phyloP scores from a whole-genome alignment of 1,140 invertebrate species.

The Apis dorsata region DNA sequence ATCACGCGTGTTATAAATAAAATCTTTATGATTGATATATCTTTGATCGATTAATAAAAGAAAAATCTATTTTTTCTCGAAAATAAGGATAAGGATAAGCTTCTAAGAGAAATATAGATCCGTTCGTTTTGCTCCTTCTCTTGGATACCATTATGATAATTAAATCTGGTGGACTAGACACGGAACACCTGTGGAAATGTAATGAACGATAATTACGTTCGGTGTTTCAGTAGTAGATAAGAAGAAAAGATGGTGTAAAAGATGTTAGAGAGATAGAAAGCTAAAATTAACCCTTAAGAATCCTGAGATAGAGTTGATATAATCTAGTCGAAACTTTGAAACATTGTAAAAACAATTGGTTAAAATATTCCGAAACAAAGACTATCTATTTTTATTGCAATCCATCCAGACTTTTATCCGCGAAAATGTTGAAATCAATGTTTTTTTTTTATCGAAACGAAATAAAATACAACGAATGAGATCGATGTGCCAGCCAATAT shows the following conservation, averaged over 20 bases:
- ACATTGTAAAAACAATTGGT: neutral
- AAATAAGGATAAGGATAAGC: neutral
- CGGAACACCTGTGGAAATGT: neutral
- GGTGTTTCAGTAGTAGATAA: neutral
- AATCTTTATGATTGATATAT: too few species aligned
- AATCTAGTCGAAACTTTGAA: neutral
- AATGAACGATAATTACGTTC: neutral
- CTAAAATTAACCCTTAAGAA: neutral
- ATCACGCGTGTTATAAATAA: too few species aligned
- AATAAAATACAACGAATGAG: too few species aligned
- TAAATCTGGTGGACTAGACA: slow-evolving; percentile 1
- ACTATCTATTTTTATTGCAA: too few species aligned
- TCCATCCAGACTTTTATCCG: too few species aligned
- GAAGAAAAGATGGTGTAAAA: neutral
- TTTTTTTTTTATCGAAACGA: too few species aligned
- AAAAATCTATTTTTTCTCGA: neutral
- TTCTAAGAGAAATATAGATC: too few species aligned
- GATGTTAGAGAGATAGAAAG: neutral
- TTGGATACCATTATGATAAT: slow-evolving; percentile 6
- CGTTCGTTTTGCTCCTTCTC: neutral
- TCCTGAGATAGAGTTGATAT: neutral
- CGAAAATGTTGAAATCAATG: too few species aligned
- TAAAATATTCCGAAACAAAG: too few species aligned
- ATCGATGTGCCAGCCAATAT: too few species aligned
- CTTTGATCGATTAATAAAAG: neutral